Evolutionary conservation across 2,888 invertebrate species (phyloP), one percentile per base, ranked within the genome.

Genomic region (Carcina quercana): DNA sequence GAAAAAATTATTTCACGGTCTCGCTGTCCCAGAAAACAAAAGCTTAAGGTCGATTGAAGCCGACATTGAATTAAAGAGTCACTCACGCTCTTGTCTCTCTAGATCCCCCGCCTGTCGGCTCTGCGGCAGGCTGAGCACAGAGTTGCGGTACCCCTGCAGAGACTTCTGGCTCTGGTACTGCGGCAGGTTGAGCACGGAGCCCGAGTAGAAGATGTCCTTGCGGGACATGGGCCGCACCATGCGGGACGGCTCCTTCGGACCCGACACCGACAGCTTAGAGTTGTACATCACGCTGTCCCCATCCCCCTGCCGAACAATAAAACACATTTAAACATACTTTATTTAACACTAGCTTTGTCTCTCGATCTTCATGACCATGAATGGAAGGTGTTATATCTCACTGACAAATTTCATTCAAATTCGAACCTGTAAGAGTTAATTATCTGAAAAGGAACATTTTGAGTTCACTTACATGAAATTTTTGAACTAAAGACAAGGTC

Each of bases 181-280:
- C 0, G 95, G 95, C 52, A 98, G 86, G 78, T 98, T 95, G 39
- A 92, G 87, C 13, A 98, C 94, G 27, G 97, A 97, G 15, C 98
- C 97, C 2, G 96, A 96, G 78, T 98, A 98, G 86, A 98, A 98
- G 59, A 98, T 97, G 75, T 98, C 98, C 63, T 97, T 96, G 32
- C 97, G 88, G 5, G 96, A 96, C 78, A 98, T 78, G 2, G 97
- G 97, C 11, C 96, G 88, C 10, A 95, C 91, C 86, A 95, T 94
- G 44, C 89, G 85, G 1, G 87, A 69, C 0, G 70, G 62, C 34
- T 76, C 80, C 13, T 43, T 52, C 0, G 63, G 51, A 0, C 65
- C 72, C 0, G 90, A 72, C 1, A 88, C 73, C 0, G 88, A 91
- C 35, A 89, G 59, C 61, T 91, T 91, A 0, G 91, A 91, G 37